These are phyloP conservation scores for Blastobasis adustella DNA, from an alignment of 2,888 invertebrate genomes.

Conservation along the genomic window DNA sequence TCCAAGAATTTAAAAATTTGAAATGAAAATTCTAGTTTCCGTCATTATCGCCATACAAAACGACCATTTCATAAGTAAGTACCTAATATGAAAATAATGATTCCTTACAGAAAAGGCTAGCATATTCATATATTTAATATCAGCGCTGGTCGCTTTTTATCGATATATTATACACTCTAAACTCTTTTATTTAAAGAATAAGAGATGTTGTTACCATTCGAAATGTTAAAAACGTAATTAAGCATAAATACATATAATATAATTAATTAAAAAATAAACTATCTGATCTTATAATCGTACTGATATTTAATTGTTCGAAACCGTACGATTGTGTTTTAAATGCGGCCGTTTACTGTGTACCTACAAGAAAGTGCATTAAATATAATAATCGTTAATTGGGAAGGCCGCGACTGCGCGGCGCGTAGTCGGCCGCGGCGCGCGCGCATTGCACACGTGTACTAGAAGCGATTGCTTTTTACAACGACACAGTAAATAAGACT, in stretches of 20 bases:
- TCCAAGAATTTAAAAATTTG: no score
- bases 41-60: no score
- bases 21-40: no score
- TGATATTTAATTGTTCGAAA: not conserved
- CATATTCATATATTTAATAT: slow-evolving; percentile 7
- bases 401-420: slow-evolving; percentile 59
- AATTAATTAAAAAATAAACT: not conserved
- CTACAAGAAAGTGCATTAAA: slow-evolving; percentile 69
- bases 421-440: slow-evolving; percentile 63
- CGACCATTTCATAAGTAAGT: no score
- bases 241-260: not conserved
- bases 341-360: no score
- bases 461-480: slow-evolving; percentile 61
- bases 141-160: slow-evolving; percentile 15
- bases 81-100: no score
- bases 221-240: not conserved
- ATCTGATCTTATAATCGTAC: not conserved
- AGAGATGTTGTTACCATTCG: slow-evolving; percentile 10
- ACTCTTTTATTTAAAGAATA: slow-evolving; percentile 27
- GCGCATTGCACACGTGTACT: slow-evolving; percentile 67
- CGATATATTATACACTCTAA: slow-evolving; percentile 18
- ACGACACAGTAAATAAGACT: slow-evolving; percentile 44
- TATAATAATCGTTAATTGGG: slow-evolving; percentile 69
- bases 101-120: not conserved
- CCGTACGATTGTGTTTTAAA: not conserved